Conservation (phyloP, 2,797 vertebrate species). For the Phrynocephalus guinanensis region DNA sequence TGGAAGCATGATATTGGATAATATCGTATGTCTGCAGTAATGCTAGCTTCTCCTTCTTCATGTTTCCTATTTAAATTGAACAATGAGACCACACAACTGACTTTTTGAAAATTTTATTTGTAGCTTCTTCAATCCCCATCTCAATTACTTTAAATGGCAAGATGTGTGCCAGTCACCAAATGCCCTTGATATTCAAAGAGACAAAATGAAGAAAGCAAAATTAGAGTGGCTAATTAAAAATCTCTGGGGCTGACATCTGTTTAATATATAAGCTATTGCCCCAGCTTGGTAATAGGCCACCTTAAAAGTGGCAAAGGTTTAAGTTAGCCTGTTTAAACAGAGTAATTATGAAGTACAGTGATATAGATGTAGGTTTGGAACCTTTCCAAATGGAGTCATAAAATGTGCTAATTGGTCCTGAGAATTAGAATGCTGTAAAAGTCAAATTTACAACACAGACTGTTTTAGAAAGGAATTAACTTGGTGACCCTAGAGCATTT, state of each 20-base stretch:
- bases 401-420: slow-evolving; percentile 74
- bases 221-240: slow-evolving; percentile 70
- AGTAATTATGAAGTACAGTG: slow-evolving; percentile 71
- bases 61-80: slow-evolving; percentile 17
- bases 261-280: slow-evolving; percentile 66
- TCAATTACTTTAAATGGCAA: slow-evolving; percentile 51
- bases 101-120: slow-evolving; percentile 45
- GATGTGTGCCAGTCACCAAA: slow-evolving; percentile 50
- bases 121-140: slow-evolving; percentile 18
- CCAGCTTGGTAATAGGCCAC: slow-evolving; percentile 60
- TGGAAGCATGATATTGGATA: not conserved
- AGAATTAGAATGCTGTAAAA: slow-evolving; percentile 71
- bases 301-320: slow-evolving; percentile 59
- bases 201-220: slow-evolving; percentile 60
- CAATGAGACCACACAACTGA: slow-evolving; percentile 28
- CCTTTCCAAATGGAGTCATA: slow-evolving; percentile 75
- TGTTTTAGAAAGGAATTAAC: slow-evolving; percentile 69
- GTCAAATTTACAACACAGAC: slow-evolving; percentile 64
- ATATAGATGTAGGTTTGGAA: slow-evolving; percentile 69
- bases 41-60: not conserved
- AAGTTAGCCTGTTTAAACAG: slow-evolving; percentile 70
- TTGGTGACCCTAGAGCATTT: slow-evolving; percentile 64
- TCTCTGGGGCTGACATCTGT: slow-evolving; percentile 65
- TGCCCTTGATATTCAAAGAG: slow-evolving; percentile 38
- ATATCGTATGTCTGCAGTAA: not conserved